A percentile compares a stretch with the other conserved stretches of the same genome.
Conservation (phyloP, 2,113 vertebrate species). For the Athene cunicularia region DNA sequence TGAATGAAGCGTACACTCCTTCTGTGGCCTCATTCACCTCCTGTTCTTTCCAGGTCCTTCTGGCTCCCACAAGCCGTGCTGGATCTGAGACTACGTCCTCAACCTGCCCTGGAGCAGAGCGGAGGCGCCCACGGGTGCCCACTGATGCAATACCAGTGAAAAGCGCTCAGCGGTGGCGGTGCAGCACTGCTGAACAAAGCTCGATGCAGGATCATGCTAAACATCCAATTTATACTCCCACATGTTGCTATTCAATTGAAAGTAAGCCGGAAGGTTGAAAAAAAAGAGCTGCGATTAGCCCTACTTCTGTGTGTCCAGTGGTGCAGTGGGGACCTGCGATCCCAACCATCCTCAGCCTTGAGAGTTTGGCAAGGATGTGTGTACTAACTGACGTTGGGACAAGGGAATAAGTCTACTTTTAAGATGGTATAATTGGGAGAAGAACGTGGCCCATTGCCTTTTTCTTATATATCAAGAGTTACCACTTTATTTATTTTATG, state of each 20-base stretch:
- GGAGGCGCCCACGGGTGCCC: not conserved
- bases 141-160: not conserved
- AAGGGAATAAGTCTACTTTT: not conserved
- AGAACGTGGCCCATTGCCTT: not conserved
- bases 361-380: not conserved
- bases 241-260: not conserved
- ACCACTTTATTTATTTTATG: not conserved
- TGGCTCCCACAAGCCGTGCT: not conserved
- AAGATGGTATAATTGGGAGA: not conserved
- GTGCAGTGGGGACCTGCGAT: not conserved
- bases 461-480: not conserved
- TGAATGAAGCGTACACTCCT: not conserved
- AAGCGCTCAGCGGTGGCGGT: fast-evolving
- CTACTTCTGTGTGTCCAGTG: not conserved
- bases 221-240: not conserved
- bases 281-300: not conserved
- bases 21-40: not conserved
- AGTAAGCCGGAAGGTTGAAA: not conserved
- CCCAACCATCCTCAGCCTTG: not conserved
- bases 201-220: not conserved
- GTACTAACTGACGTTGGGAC: not conserved
- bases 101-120: not conserved
- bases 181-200: not conserved
- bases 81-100: not conserved
- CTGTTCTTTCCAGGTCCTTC: not conserved